Percentiles rank a stretch among this genome's conserved stretches.
These are phyloP conservation scores for Cyprinella venusta DNA, from an alignment of 2,797 vertebrate species.

Conservation along the genomic window DNA sequence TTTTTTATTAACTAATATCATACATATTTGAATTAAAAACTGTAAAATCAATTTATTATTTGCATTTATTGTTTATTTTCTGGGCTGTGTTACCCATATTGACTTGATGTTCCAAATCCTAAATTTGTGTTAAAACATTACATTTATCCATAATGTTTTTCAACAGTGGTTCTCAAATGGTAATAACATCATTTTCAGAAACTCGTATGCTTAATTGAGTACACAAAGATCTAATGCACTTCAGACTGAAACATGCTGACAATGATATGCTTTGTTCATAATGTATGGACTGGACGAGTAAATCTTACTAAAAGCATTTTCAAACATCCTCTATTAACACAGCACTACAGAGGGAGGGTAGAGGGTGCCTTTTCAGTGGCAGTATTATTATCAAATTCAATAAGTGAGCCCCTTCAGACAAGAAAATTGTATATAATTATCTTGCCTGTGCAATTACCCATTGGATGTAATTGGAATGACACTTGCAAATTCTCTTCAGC, in stretches of 20 bases:
- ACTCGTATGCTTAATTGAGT: slow-evolving; percentile 38
- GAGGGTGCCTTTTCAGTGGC: slow-evolving; percentile 40
- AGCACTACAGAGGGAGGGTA: slow-evolving; percentile 31
- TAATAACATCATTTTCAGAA: not conserved
- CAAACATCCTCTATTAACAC: slow-evolving; percentile 44
- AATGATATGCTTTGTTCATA: slow-evolving; percentile 23
- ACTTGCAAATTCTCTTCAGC: slow-evolving; percentile 57
- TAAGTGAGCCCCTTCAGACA: slow-evolving; percentile 62
- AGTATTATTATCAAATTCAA: slow-evolving; percentile 61
- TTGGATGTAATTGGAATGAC: slow-evolving; percentile 60
- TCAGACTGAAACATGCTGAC: slow-evolving; percentile 7
- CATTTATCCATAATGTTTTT: not conserved
- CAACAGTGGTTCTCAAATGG: not conserved
- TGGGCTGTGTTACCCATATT: not conserved
- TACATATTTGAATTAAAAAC: no score
- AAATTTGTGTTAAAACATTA: not conserved
- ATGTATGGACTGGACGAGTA: slow-evolving; percentile 4
- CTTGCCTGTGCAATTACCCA: slow-evolving; percentile 61
- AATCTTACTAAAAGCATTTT: slow-evolving; percentile 34
- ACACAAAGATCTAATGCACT: slow-evolving; percentile 43
- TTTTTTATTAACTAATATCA: not conserved
- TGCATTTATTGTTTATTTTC: not conserved
- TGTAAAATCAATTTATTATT: not conserved
- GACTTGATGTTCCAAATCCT: not conserved
- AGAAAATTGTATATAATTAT: slow-evolving; percentile 66